These are phyloP conservation scores for Phrynosoma blainvillii DNA, from an alignment of 2,113 vertebrate genomes.

Conservation along the genomic window DNA sequence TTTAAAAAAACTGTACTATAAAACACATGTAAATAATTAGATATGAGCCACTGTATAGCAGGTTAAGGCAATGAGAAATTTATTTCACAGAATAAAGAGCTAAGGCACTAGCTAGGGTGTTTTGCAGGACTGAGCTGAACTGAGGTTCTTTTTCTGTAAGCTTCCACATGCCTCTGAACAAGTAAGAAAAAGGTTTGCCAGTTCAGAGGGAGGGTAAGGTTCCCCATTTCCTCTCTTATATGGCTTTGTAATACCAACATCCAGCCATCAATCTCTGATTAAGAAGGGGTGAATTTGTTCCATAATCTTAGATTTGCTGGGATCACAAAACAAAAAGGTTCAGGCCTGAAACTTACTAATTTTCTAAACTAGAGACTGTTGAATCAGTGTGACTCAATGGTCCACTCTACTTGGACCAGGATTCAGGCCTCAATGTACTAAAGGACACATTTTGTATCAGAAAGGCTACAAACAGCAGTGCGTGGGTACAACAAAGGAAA, in stretches of 20 bases:
- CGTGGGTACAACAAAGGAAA: background rate
- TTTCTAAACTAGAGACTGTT: too few species aligned
- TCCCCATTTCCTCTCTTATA: background rate
- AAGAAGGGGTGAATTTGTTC: background rate
- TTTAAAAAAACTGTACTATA: background rate
- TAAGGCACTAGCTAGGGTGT: background rate
- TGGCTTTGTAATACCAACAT: background rate
- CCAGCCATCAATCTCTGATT: background rate
- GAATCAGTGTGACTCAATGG: too few species aligned
- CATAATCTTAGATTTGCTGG: background rate
- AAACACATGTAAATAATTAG: conserved; percentile 10
- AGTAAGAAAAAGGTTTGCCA: background rate
- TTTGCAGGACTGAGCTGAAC: background rate
- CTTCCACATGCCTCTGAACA: background rate
- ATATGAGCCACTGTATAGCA: background rate
- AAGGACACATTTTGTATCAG: background rate
- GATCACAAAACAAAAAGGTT: background rate
- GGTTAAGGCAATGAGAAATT: background rate
- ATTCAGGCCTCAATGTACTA: too few species aligned
- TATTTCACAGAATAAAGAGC: background rate
- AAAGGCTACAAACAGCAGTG: background rate
- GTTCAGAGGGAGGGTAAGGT: background rate
- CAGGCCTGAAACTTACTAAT: background rate
- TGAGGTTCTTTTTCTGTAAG: background rate
- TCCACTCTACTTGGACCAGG: too few species aligned